Conservation (phyloP, 2,888 invertebrate genomes). For the Schizotus pectinicornis region DNA sequence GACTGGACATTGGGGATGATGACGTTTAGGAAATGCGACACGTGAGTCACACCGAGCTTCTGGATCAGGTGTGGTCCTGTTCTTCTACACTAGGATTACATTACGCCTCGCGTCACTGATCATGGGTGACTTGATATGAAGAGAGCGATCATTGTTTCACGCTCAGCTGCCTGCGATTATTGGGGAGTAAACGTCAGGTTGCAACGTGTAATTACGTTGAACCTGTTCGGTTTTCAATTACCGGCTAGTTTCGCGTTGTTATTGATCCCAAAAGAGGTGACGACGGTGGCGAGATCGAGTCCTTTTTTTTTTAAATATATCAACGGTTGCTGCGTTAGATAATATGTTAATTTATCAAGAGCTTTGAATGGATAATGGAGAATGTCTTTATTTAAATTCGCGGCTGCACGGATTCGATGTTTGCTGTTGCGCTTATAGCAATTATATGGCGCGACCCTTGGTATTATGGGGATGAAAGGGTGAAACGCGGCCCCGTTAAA, state of each 20-base stretch:
- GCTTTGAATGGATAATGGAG: slow-evolving; percentile 22
- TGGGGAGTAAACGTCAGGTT: slow-evolving; percentile 41
- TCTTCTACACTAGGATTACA: slow-evolving; percentile 46
- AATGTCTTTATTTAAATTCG: slow-evolving; percentile 38
- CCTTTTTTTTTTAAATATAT: neutral
- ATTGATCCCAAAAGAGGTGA: slow-evolving; percentile 39
- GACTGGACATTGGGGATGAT: slow-evolving; percentile 3
- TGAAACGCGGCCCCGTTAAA: slow-evolving; percentile 34
- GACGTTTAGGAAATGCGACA: slow-evolving; percentile 16
- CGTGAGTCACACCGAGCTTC: slow-evolving; percentile 21
- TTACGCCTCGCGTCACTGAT: slow-evolving; percentile 47
- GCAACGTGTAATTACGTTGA: slow-evolving; percentile 41
- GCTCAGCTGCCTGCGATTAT: slow-evolving; percentile 43
- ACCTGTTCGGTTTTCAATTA: slow-evolving; percentile 42
- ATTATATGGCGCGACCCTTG: slow-evolving; percentile 37
- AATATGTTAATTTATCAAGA: slow-evolving; percentile 9
- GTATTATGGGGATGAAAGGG: slow-evolving; percentile 34
- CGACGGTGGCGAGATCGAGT: too few species aligned
- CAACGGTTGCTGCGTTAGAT: neutral
- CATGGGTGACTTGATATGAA: slow-evolving; percentile 50
- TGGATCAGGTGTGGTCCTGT: slow-evolving; percentile 53
- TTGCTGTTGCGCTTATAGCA: slow-evolving; percentile 38
- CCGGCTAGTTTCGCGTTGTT: slow-evolving; percentile 40
- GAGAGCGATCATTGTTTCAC: slow-evolving; percentile 51
- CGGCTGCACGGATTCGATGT: slow-evolving; percentile 34